Base-by-base conservation (phyloP, 2,797 vertebrate genomes). In the Brachyrhaphis roseni region DNA sequence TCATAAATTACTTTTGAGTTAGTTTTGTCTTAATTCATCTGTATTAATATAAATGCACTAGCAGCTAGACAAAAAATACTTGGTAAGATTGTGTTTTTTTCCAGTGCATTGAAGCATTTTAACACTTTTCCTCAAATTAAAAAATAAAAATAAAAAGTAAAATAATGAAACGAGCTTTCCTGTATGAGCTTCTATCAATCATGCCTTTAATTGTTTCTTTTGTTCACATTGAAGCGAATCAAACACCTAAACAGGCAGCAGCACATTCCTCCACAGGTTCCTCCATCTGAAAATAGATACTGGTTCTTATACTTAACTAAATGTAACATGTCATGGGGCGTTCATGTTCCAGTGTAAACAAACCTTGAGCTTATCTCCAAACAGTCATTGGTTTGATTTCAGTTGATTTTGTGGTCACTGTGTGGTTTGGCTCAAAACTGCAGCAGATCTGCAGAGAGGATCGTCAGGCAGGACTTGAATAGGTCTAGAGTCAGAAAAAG, bases 231-330 rank as follows among this genome's bases (percentile, higher is more conserved):
- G 64, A 71, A 41, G 12, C 12, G 28, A 12, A 8, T 20, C 13
- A 28, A 72, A 78, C 64, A 70, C 47, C 72, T 80, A 71, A 83
- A 83, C 62, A 55, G 81, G 70, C 72, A 16, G 3, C 0, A 75
- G 41, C 45, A 7, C 85, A 82, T 87, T 88, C 72, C 77, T 84
- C 1, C 1, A 4, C 12, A n/a, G 10, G 7, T 5, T 83, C 73
- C 71, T 45, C 20, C 1, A 1, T 1, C 34, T 76, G 47, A 78
- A 72, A 86, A 79, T n/a, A 86, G 62, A 23, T 8, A 1, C 51
- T 20, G 20, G 15, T 39, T n/a, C 7, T 20, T 6, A n/a, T 13
- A 2, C 45, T 16, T 31, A 6, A 1, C 51, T 31, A 8, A 53
- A 7, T 12, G 46, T 34, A n/a, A 78, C 20, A 72, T 47, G 62